Evolutionary conservation across 2,888 invertebrate genomes (phyloP), one percentile per base, ranked within the genome.

Genomic region (Rhaphigaster nebulosa): DNA sequence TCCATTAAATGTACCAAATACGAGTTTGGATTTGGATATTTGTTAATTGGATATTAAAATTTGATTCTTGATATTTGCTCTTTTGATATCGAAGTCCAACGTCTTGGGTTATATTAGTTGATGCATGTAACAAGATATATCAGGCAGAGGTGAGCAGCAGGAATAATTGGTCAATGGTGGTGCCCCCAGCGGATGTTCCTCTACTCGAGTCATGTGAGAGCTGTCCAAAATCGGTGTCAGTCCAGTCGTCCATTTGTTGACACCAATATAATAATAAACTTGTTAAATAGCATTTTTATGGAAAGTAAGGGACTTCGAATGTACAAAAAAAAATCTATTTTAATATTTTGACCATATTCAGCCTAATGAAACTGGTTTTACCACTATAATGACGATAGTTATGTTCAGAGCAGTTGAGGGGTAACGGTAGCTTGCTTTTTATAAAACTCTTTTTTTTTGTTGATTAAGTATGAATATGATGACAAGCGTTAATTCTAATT

Each of bases 391-490:
- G 34, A 70, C 34, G 34, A 18, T 70, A 70, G 70, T 70, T 34
- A 70, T 70, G 70, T 26, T 70, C 38, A 34, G 20, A 20, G 34
- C 34, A 20, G 34, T 70, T 20, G 34, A 26, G 18, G 34, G 18
- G 13, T 84, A 84, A 84, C 84, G 41, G 80, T 41, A 80, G 38
- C 38, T 13, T 26, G 2, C 26, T 41, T 84, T 80, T 45, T 45
- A 41, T 84, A 45, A 70, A 26, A 84, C 45, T 84, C 26, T 84
- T 84, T 84, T 84, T n/a, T 45, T 0, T 84, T 84, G 34, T 84
- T 84, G 26, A 84, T 41, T 84, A 45, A 84, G 45, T 84, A 45
- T 84, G 45, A 84, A 84, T 41, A 84, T 84, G 45, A 84, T 45
- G 84, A 12, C 26, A 45, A 15, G 2, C 26, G 26, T 45, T 84